phyloP scores from a whole-genome alignment of 2,113 vertebrate species.

The western clawed frog (Xenopus tropicalis) region DNA sequence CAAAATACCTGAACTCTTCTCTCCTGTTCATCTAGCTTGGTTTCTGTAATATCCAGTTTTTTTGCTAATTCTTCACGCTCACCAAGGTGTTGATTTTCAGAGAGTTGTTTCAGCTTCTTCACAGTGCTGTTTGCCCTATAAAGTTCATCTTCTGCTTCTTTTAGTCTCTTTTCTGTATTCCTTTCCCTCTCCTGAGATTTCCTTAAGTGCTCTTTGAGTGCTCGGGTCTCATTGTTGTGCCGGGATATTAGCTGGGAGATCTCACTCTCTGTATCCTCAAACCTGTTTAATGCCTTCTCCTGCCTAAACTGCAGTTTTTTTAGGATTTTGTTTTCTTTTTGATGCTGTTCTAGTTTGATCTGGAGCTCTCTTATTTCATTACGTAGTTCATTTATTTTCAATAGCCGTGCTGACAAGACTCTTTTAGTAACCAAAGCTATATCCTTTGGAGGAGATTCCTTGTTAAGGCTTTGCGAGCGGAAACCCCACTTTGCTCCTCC shows the following conservation, averaged over 20 bases:
- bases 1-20: slow-evolving; percentile 79
- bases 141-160: slow-evolving; percentile 77
- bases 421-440: slow-evolving; percentile 86
- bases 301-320: slow-evolving; percentile 87
- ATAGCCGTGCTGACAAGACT: slow-evolving; percentile 83
- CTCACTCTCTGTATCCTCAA: slow-evolving; percentile 86
- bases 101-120: slow-evolving; percentile 78
- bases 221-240: slow-evolving; percentile 80
- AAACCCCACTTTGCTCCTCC: slow-evolving; percentile 58
- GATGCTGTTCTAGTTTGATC: slow-evolving; percentile 76
- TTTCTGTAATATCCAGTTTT: slow-evolving; percentile 72
- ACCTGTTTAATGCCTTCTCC: slow-evolving; percentile 89
- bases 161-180: slow-evolving; percentile 69
- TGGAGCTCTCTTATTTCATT: slow-evolving; percentile 84
- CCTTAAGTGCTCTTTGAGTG: slow-evolving; percentile 80
- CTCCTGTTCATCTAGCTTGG: slow-evolving; percentile 72
- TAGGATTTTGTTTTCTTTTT: slow-evolving; percentile 87
- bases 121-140: slow-evolving; percentile 68
- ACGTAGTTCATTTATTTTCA: slow-evolving; percentile 89
- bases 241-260: slow-evolving; percentile 83
- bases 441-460: slow-evolving; percentile 74
- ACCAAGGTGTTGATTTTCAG: slow-evolving; percentile 78
- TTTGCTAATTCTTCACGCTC: slow-evolving; percentile 82
- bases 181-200: slow-evolving; percentile 86
- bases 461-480: slow-evolving; percentile 76